Percentiles rank a stretch among this genome's conserved stretches.
Conservation (phyloP, 30 jellyfish, hydroid and myxozoan genomes). For the Haliclystus octoradiatus region DNA sequence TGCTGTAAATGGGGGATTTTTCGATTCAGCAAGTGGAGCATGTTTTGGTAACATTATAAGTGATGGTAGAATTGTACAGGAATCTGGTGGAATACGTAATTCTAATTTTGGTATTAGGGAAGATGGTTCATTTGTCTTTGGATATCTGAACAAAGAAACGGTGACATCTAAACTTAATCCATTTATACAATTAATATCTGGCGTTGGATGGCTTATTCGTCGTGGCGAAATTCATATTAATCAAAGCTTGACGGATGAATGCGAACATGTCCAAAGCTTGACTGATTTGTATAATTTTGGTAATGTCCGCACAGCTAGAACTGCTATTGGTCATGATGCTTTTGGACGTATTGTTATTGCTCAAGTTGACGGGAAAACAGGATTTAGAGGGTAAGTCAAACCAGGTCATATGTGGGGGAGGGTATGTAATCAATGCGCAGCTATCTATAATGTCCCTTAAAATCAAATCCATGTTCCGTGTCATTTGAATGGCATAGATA, state of each 20-base stretch:
- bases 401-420: too few species aligned
- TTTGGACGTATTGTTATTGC: slow-evolving; percentile 49
- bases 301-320: slow-evolving; percentile 63
- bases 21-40: slow-evolving; percentile 46
- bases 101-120: slow-evolving; percentile 62
- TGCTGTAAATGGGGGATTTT: slow-evolving; percentile 88
- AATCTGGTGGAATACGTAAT: slow-evolving; percentile 45
- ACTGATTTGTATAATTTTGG: slow-evolving; percentile 44
- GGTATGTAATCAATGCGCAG: too few species aligned
- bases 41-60: slow-evolving; percentile 77
- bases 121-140: slow-evolving; percentile 70
- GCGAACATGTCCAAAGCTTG: slow-evolving; percentile 50
- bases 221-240: slow-evolving; percentile 43
- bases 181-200: slow-evolving; percentile 59
- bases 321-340: slow-evolving; percentile 72
- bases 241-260: slow-evolving; percentile 50
- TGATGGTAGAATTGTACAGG: slow-evolving; percentile 50
- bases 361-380: slow-evolving; percentile 84
- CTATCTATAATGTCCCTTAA: too few species aligned
- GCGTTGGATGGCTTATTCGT: slow-evolving; percentile 88
- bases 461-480: too few species aligned
- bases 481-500: too few species aligned
- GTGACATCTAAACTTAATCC: slow-evolving; percentile 38
- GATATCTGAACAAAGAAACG: slow-evolving; percentile 54
- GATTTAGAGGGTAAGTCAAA: slow-evolving; percentile 53